Evolutionary conservation across 2,888 invertebrate genomes (phyloP), one percentile per base, ranked within the genome.

Genomic region (Phengaris arion): DNA sequence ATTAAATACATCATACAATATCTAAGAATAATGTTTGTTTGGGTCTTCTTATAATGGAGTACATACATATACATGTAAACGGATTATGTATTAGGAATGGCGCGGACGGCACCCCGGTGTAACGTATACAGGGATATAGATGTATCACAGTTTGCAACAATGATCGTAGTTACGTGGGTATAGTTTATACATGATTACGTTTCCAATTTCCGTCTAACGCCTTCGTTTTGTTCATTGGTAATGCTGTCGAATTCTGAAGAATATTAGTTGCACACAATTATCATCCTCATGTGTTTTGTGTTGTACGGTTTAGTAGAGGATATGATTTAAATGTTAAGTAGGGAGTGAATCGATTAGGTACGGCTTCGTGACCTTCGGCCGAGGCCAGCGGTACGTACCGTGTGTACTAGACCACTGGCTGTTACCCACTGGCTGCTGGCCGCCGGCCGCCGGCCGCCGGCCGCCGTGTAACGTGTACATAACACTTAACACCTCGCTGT

Each of bases 301-400:
- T 46, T 15, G 69, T 45, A 68, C 4, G 46, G 15, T 10, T n/a
- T 69, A 46, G 48, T 69, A 35, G 64, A 64, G 64, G 35, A 64
- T 64, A 35, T 64, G 64, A 64, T 64, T 64, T 64, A 64, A 45
- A 64, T 64, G 64, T 45, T 64, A 64, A 64, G 12, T 45, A 64
- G 64, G 64, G 45, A 64, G 64, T 64, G 35, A 0, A 64, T 64
- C 64, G 64, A 35, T 64, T 13, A 64, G 64, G 35, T 64, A 64
- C 64, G 64, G 64, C 64, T 64, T 64, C 64, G 13, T 64, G 64
- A 64, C 64, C 64, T 64, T 64, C 64, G 64, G 64, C 64, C 64
- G 64, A 64, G 64, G 64, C 12, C 64, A 12, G 35, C 15, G 57
- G 57, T 15, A 22, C 9, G 59, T 4, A 22, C 59, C 10, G 15